Evolutionary conservation across 2,888 invertebrate species (phyloP).

Genomic region (Brenthis daphne): DNA sequence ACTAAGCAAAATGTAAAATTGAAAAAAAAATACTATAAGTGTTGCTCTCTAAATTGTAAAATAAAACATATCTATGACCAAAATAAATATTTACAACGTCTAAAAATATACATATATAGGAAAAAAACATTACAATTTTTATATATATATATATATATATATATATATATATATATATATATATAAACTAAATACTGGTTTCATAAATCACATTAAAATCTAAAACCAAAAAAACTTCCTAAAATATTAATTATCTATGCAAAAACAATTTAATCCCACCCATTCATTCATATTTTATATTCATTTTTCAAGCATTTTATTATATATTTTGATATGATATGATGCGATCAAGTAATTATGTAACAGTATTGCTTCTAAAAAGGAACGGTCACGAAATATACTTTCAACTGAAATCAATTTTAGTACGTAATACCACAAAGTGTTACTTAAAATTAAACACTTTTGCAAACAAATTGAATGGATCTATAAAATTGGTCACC

Average conservation of each 20-base stretch:
- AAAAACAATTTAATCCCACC: conserved; percentile 10
- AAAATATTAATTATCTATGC: conserved; percentile 12
- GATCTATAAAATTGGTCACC: too few species aligned
- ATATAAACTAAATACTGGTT: neutral
- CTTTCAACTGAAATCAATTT: too few species aligned
- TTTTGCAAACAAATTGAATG: too few species aligned
- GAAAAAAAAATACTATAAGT: neutral
- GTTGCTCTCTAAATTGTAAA: too few species aligned
- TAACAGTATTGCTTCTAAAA: conserved; percentile 22
- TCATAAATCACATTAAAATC: conserved; percentile 8
- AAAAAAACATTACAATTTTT: neutral
- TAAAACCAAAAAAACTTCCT: neutral
- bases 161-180: too few species aligned
- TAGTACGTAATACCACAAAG: too few species aligned
- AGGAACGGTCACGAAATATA: neutral
- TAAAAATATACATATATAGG: too few species aligned
- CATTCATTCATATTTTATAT: conserved; percentile 26
- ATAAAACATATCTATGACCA: too few species aligned
- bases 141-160: too few species aligned
- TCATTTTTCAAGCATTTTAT: conserved; percentile 25
- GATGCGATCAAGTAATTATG: conserved; percentile 20
- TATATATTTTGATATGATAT: conserved; percentile 27
- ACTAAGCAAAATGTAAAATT: neutral
- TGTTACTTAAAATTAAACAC: too few species aligned
- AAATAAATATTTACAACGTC: too few species aligned